Base-by-base conservation (phyloP, 2,888 invertebrate species). In the Tachystola acroxantha region DNA sequence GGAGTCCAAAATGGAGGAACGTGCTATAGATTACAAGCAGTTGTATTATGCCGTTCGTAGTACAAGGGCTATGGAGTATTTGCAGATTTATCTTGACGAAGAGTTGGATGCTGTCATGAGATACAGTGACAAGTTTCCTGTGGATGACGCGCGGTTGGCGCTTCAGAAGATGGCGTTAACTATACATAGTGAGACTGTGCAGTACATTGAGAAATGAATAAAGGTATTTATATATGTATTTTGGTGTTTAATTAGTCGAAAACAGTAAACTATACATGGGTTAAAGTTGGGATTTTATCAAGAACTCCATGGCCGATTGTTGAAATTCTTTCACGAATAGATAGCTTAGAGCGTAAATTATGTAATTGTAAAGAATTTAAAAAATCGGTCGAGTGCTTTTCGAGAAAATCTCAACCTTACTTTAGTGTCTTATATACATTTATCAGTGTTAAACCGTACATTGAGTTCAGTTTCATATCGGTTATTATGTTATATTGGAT, bases 131-230 rank as follows among this genome's bases (percentile, higher is more conserved):
- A 62, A 45, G 47, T 81, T 85, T 28, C 81, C 81, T 0, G 66
- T 75, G 3, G 66, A 71, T 10, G 85, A 85, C 7, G 85, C 85
- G 10, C 62, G 70, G 46, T 25, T 39, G 3, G 67, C 84, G 12
- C 49, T 85, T 24, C 77, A 76, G 55, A 82, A 79, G 45, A 85
- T 85, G 85, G 85, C 85, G 10, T 14, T 58, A n/a, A 77, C 77
- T 0, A 64, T 84, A 2, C 74, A 80, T 24, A 52, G 56, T 1
- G 85, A 85, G 45, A 60, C 82, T 1, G 34, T 75, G 34, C 73
- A 77, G 49, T 85, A 82, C 52, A 76, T 82, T 44, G 79, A 82
- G 37, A 69, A 64, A 32, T 72, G 53, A 68, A 51, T 26, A 26
- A 27, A 27, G 27, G 25, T 25, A 25, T 25, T 10, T n/a, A n/a